Base-by-base conservation (phyloP, 2,797 vertebrate genomes). In the Rhinophrynus dorsalis region DNA sequence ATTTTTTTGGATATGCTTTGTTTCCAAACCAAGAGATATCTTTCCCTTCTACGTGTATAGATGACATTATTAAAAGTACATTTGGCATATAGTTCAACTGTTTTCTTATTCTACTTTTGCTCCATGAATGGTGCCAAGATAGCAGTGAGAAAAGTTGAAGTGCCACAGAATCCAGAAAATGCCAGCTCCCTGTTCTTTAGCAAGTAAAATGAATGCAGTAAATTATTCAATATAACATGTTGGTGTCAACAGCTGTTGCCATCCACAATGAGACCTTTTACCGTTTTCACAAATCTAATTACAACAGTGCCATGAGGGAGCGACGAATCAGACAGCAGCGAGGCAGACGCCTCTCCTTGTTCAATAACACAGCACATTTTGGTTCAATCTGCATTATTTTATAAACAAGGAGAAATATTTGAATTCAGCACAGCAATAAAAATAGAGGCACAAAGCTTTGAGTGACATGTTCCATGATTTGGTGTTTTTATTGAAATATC, bases 181-280 rank as follows among this genome's bases (percentile, higher is more conserved):
- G 68, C 82, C 82, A 79, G 68, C 75, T 84, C 71, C 13, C 76
- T 81, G 76, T 81, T 86, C 78, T 88, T 88, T 82, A 80, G 78
- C 75, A 82, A 76, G 82, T 86, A 86, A 88, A 88, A 89, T 89
- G 85, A 89, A 89, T 81, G 79, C 77, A 79, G 84, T 86, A 88
- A 89, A 88, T 88, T 86, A 86, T 89, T 89, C 85, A 88, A 81
- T 81, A 80, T 84, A 83, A 86, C 88, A 88, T 86, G 83, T 84
- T 80, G 81, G 85, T 90, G 84, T 90, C 89, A 90, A 88, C 86
- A 90, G 85, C 86, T 91, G 88, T 90, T 90, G 82, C 85, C 84
- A 83, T 89, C 88, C 86, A 89, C 81, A 89, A 88, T 77, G 77
- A 88, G 87, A 87, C 87, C 85, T 89, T 90, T 88, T 84, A 74